phyloP scores from a whole-genome alignment of 2,888 invertebrate genomes.

The Tridacna gigas region DNA sequence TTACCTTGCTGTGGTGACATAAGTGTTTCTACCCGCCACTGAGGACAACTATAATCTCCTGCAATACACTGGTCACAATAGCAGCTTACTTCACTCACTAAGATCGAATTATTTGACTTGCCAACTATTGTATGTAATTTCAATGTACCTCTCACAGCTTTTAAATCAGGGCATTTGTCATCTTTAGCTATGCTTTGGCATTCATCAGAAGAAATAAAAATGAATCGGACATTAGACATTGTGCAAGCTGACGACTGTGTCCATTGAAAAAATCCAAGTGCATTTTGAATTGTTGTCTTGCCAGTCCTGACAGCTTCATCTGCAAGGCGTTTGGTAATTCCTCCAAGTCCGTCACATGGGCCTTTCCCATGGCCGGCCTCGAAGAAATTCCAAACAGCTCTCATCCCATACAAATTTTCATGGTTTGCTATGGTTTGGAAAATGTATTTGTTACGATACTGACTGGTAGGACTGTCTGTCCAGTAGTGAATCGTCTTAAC shows the following conservation, averaged over 20 bases:
- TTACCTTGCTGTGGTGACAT: neutral
- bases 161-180: neutral
- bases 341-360: too few species aligned
- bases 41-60: neutral
- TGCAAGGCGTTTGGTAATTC: too few species aligned
- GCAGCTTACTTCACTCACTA: too few species aligned
- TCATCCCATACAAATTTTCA: too few species aligned
- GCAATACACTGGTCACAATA: too few species aligned
- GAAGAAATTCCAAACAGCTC: too few species aligned
- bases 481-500: conserved; percentile 36
- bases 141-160: conserved; percentile 15
- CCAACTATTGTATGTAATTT: conserved; percentile 27
- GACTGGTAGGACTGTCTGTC: conserved; percentile 46
- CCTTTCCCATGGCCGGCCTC: conserved; percentile 43
- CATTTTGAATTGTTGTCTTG: conserved; percentile 13
- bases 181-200: neutral
- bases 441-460: conserved; percentile 35
- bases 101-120: neutral
- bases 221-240: conserved; percentile 14
- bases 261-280: conserved; percentile 15
- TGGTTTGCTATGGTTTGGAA: too few species aligned
- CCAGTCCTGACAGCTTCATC: conserved; percentile 20
- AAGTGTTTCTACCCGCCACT: neutral
- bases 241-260: conserved; percentile 7
- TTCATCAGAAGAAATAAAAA: conserved; percentile 12